phyloP scores from a whole-genome alignment of 2,797 vertebrate genomes.

The Myripristis murdjan region DNA sequence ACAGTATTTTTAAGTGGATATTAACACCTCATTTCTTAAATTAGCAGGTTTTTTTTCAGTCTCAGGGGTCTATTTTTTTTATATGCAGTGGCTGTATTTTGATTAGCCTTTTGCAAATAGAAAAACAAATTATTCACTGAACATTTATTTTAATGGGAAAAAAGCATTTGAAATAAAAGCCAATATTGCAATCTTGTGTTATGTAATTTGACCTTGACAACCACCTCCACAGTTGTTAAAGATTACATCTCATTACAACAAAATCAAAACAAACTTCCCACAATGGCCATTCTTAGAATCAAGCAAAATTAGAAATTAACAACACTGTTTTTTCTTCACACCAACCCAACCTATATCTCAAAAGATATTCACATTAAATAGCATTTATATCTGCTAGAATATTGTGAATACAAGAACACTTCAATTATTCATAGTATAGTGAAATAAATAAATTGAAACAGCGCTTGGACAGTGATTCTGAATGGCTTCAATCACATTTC shows the following conservation, averaged over 20 bases:
- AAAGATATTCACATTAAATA: slow-evolving; percentile 6
- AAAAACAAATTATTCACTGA: not conserved
- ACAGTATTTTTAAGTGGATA: not conserved
- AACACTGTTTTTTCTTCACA: not conserved
- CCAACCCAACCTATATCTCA: not conserved
- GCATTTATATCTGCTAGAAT: not conserved
- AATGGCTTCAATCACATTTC: no score
- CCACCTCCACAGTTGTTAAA: not conserved
- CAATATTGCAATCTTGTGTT: not conserved
- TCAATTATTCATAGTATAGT: not conserved
- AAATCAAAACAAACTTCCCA: not conserved
- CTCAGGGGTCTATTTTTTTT: not conserved
- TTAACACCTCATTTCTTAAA: not conserved
- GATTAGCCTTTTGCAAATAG: not conserved
- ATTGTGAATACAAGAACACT: not conserved
- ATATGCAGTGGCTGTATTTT: not conserved
- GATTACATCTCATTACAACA: not conserved
- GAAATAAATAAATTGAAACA: not conserved
- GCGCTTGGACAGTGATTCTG: not conserved
- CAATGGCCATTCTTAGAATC: not conserved
- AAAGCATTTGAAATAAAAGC: not conserved
- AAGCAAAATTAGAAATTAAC: not conserved
- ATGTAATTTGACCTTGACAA: slow-evolving; percentile 30
- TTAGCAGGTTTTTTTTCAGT: not conserved
- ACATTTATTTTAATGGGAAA: not conserved